Conservation (phyloP, 2,113 vertebrate species). For the Pitta sordida region DNA sequence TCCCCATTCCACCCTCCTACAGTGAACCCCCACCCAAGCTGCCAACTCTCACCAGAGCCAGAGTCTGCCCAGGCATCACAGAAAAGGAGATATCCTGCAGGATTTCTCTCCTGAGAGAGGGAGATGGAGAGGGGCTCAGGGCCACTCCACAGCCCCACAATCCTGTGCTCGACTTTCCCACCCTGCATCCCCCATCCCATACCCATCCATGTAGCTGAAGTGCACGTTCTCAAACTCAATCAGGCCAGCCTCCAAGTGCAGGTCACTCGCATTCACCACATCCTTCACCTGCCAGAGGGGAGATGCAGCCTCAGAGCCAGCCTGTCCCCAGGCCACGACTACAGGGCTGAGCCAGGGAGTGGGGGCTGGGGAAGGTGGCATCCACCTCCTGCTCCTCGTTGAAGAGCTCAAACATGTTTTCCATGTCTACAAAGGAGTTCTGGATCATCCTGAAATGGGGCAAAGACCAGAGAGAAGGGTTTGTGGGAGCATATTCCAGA, state of each 20-base stretch:
- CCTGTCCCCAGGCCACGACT: background rate
- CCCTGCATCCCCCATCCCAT: background rate
- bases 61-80: constrained; percentile 88
- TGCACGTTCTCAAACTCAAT: constrained; percentile 93
- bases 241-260: constrained; percentile 76
- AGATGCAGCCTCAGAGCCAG: background rate
- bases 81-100: constrained; percentile 90
- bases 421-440: constrained; percentile 97
- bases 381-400: constrained; percentile 86
- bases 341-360: rapidly evolving
- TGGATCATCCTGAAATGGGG: constrained; percentile 88
- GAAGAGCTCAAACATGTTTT: constrained; percentile 95
- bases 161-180: background rate
- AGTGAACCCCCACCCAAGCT: background rate
- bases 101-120: constrained; percentile 81
- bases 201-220: constrained; percentile 90
- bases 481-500: background rate
- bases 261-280: constrained; percentile 75
- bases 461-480: background rate
- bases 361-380: background rate
- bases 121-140: background rate
- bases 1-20: background rate
- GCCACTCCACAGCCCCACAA: background rate
- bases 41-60: constrained; percentile 86
- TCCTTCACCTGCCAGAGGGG: constrained; percentile 83